Conservation (phyloP, 2,888 invertebrate genomes). For the Xestia sexstrigata region DNA sequence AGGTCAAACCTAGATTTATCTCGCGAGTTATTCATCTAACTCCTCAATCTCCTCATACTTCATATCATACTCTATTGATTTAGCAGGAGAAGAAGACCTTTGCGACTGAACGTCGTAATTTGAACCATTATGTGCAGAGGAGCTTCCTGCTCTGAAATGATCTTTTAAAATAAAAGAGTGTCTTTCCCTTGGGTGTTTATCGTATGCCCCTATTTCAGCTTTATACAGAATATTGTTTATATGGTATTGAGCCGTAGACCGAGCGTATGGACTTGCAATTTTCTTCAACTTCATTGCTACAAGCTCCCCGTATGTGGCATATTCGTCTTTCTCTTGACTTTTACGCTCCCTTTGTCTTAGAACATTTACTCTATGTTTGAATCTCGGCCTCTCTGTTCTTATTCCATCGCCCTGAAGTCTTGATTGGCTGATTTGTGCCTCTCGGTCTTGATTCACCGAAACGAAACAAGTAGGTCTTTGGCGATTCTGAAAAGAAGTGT, state of each 20-base stretch:
- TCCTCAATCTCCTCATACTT: constrained; percentile 44
- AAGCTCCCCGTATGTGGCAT: constrained; percentile 44
- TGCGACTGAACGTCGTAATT: constrained; percentile 29
- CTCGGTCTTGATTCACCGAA: constrained; percentile 10
- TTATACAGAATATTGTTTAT: constrained; percentile 49
- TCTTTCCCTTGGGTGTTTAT: constrained; percentile 7
- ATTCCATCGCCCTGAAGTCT: not conserved
- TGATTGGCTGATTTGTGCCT: constrained; percentile 2
- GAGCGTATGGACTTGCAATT: constrained; percentile 37
- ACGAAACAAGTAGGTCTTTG: constrained; percentile 24
- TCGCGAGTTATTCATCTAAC: constrained; percentile 29
- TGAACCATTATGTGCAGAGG: constrained; percentile 7
- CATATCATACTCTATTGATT: constrained; percentile 30
- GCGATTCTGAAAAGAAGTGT: constrained; percentile 16
- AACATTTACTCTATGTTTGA: constrained; percentile 3
- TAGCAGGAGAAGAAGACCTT: constrained; percentile 38
- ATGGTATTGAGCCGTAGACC: constrained; percentile 43
- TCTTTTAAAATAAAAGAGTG: not conserved
- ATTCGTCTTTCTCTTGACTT: constrained; percentile 30
- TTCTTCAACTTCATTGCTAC: constrained; percentile 49
- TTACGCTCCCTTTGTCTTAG: not conserved
- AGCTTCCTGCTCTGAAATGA: constrained; percentile 3
- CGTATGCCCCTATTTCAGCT: constrained; percentile 42
- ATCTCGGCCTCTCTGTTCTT: constrained; percentile 2
- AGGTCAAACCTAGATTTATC: not conserved